A percentile compares a stretch with the other conserved stretches of the same genome.
phyloP scores from a whole-genome alignment of 92 coral and sea anemone genomes.

The Epizoanthus fatuus region DNA sequence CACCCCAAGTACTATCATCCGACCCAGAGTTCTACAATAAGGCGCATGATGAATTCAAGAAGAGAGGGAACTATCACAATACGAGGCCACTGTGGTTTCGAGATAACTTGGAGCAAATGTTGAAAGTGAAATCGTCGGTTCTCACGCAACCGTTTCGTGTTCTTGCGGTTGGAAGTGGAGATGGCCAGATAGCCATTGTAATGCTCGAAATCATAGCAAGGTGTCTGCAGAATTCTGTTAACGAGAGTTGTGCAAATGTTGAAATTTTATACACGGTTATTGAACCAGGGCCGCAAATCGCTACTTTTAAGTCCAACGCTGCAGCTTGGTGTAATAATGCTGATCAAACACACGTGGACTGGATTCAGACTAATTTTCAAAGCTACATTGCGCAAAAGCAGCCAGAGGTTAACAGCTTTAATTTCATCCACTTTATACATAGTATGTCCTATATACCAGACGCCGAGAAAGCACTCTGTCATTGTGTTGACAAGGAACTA shows the following conservation, averaged over 20 bases:
- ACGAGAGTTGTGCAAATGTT: neutral
- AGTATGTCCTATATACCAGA: slow-evolving; percentile 18
- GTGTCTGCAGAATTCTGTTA: neutral
- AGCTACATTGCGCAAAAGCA: neutral
- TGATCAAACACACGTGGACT: neutral
- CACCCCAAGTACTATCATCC: neutral
- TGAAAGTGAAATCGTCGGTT: neutral
- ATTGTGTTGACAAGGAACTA: slow-evolving; percentile 18
- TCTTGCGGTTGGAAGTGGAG: slow-evolving; percentile 18
- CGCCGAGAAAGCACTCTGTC: slow-evolving; percentile 16
- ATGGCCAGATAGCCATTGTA: neutral
- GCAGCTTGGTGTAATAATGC: neutral
- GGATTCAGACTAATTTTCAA: slow-evolving; percentile 5
- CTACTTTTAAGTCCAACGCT: neutral
- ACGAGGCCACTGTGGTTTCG: neutral
- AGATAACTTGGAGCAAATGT: neutral
- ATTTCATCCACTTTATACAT: slow-evolving; percentile 9
- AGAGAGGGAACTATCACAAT: neutral
- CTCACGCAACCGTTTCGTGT: neutral
- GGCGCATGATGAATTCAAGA: neutral
- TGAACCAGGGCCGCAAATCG: neutral
- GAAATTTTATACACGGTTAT: slow-evolving; percentile 1
- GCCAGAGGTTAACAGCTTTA: neutral
- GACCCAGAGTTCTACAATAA: slow-evolving; percentile 19
- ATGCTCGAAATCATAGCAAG: neutral